Conservation (phyloP, 2,113 vertebrate species). For the Elgaria multicarinata region DNA sequence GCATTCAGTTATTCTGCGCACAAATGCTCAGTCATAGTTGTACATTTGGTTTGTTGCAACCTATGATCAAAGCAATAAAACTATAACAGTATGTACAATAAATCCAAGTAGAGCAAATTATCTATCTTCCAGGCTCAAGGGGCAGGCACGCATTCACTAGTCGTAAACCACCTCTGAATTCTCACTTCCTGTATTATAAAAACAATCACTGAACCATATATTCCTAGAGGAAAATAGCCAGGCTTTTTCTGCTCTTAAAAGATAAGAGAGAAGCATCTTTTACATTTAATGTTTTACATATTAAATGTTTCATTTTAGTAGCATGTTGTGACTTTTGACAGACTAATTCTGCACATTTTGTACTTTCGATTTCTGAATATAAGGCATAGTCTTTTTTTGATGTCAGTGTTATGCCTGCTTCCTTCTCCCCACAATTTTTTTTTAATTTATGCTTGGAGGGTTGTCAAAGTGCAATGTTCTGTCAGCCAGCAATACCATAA, state of each 20-base stretch:
- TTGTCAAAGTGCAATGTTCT: not conserved
- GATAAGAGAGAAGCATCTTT: not conserved
- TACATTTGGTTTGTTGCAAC: not conserved
- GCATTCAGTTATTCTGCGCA: not conserved
- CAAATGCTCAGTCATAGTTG: not conserved
- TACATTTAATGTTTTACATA: conserved; percentile 9
- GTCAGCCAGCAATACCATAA: not conserved
- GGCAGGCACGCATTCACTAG: not conserved
- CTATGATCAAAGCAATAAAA: not conserved
- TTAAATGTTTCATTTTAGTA: not conserved
- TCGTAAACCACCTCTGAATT: conserved; percentile 1
- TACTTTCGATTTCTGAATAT: not conserved
- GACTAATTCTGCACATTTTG: not conserved
- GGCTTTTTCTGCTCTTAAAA: not conserved
- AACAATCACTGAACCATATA: not conserved
- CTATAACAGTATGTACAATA: conserved; percentile 2
- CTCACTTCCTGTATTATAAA: conserved; percentile 2
- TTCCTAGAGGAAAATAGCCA: not conserved
- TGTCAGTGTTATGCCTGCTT: not conserved
- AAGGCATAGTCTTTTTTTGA: not conserved
- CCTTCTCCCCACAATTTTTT: not conserved
- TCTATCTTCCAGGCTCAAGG: not conserved
- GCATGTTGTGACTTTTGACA: not conserved
- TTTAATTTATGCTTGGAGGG: not conserved
- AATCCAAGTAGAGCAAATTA: not conserved